Base-by-base conservation (phyloP, 2,888 invertebrate species). In the Ditylenchus weischeri region DNA sequence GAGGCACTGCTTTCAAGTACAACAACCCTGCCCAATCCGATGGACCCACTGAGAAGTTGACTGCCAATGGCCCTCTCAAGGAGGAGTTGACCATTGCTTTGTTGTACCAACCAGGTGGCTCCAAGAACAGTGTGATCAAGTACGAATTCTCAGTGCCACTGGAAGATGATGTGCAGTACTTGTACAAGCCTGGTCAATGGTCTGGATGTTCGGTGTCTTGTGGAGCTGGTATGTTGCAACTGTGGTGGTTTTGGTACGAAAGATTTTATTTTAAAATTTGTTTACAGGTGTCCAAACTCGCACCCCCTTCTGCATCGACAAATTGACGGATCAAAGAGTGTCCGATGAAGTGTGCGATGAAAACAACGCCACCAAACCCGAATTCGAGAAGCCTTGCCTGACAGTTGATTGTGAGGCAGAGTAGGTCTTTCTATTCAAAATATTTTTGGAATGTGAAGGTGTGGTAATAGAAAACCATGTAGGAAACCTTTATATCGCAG, bases 141-240 rank as follows among this genome's bases (percentile, higher is more conserved):
- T 94, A 92, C 84, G 91, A 93, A 82, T 94, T 93, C 86, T 92
- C 92, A 80, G 87, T 93, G 48, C 92, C 92, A 0, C 88, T 88
- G 62, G 88, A 88, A 36, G 89, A 90, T 79, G 80, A 78, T 57
- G 79, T 81, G 64, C 83, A 81, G 66, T 94, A 92, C 85, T 88
- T 89, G 58, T 96, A 95, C 94, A 88, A 88, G 50, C 88, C 88
- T 75, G 89, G 88, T 57, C 87, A 89, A 72, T 94, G 90, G 84
- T 88, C 89, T 0, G 87, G 88, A 0, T 96, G 95, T 86, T 90
- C 89, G 76, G 88, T 88, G n/a, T 87, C 89, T 11, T 96, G 95
- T 83, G 95, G 93, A 19, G 91, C 91, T 86, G 95, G 94, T 89
- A 86, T 75, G 72, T 43, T 15, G 15, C 8, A 6, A 13, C 8